Evolutionary conservation across 2,888 invertebrate species (phyloP).

Genomic region (Gandaritis pyraliata): DNA sequence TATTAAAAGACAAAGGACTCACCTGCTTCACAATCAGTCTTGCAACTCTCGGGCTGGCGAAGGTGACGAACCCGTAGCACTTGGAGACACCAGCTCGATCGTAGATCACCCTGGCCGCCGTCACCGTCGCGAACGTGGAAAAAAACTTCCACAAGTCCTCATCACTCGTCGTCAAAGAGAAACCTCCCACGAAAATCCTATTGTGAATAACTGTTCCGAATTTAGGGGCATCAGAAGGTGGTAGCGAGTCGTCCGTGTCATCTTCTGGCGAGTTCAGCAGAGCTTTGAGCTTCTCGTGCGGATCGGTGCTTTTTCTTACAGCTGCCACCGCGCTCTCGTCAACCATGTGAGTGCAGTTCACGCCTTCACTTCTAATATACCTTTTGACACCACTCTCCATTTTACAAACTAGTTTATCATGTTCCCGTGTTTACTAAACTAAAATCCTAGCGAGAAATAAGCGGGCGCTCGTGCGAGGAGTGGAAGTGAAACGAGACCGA

Average conservation of each 20-base stretch:
- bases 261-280: constrained; percentile 75
- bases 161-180: constrained; percentile 96
- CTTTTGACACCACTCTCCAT: constrained; percentile 77
- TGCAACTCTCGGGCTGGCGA: constrained; percentile 79
- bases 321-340: constrained; percentile 63
- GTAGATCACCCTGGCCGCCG: constrained; percentile 96
- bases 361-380: constrained; percentile 78
- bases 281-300: constrained; percentile 79
- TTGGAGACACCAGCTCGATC: constrained; percentile 98
- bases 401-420: constrained; percentile 66
- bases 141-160: constrained; percentile 96
- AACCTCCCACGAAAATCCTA: constrained; percentile 98
- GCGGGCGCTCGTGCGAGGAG: constrained; percentile 63
- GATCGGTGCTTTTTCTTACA: constrained; percentile 68
- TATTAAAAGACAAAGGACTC: constrained; percentile 43
- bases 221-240: constrained; percentile 82
- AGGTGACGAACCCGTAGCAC: constrained; percentile 94
- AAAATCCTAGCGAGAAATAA: constrained; percentile 73
- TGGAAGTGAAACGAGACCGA: constrained; percentile 58
- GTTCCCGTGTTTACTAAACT: constrained; percentile 81
- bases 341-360: constrained; percentile 80
- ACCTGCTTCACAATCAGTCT: constrained; percentile 82
- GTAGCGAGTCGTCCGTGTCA: constrained; percentile 74
- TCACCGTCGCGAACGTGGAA: constrained; percentile 94
- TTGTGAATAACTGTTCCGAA: constrained; percentile 96